phyloP scores from a whole-genome alignment of 1,140 invertebrate species.

The Oryzaephilus surinamensis region DNA sequence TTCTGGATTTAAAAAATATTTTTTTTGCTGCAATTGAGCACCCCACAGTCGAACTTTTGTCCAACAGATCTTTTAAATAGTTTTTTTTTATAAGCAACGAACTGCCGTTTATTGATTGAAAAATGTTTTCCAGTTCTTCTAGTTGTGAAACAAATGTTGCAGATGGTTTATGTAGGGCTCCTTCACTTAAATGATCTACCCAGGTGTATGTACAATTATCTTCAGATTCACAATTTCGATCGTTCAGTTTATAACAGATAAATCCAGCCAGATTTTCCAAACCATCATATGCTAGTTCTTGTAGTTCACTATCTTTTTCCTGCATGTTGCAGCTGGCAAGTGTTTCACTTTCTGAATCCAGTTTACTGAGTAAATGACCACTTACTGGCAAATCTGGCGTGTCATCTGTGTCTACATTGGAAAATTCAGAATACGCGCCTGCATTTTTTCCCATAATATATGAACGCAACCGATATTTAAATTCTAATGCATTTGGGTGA shows the following conservation, averaged over 20 bases:
- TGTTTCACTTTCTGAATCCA: neutral
- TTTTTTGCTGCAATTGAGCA: neutral
- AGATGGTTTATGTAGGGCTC: neutral
- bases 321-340: too few relatives aligned
- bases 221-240: neutral
- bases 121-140: neutral
- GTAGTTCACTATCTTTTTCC: too few relatives aligned
- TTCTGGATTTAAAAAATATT: neutral
- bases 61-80: slow-evolving; percentile 1
- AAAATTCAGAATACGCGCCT: slow-evolving; percentile 15
- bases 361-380: neutral
- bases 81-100: too few relatives aligned
- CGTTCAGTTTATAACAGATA: neutral
- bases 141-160: neutral
- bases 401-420: slow-evolving; percentile 10
- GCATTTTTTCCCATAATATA: slow-evolving; percentile 12
- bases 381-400: slow-evolving; percentile 6
- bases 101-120: too few relatives aligned
- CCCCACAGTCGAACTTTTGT: neutral
- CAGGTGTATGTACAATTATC: neutral
- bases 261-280: slow-evolving; percentile 1
- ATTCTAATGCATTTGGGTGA: slow-evolving; percentile 3
- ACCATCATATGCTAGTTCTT: neutral
- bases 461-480: slow-evolving; percentile 6
- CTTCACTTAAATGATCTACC: slow-evolving; percentile 1